Percentiles rank a stretch among this genome's conserved stretches.
These are phyloP conservation scores for Papilio elwesi DNA, from an alignment of 2,888 invertebrate species.

Conservation along the genomic window DNA sequence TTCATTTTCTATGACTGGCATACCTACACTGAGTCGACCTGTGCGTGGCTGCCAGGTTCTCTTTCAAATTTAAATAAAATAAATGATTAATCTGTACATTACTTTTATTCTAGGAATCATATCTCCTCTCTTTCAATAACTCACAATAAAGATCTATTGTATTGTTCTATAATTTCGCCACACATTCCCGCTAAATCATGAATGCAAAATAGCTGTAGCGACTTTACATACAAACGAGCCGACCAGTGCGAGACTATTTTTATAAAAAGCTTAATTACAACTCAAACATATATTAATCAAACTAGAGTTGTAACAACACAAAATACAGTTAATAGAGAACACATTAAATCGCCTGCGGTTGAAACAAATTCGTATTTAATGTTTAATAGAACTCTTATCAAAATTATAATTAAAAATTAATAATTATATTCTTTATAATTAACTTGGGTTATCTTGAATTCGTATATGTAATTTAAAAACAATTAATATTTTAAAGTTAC, in stretches of 20 bases:
- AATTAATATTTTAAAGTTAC: background rate
- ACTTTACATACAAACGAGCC: conserved; percentile 29
- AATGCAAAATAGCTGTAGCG: conserved; percentile 17
- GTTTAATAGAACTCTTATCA: background rate
- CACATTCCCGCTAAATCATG: conserved; percentile 28
- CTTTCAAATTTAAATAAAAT: too few species aligned
- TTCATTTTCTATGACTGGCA: too few species aligned
- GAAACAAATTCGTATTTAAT: conserved; percentile 34
- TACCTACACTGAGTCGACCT: too few species aligned
- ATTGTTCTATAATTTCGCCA: conserved; percentile 27
- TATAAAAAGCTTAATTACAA: conserved; percentile 3
- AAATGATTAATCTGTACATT: background rate
- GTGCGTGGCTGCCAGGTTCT: too few species aligned
- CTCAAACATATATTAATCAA: background rate
- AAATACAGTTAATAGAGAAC: too few species aligned
- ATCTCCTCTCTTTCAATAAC: conserved; percentile 7
- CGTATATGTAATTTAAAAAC: conserved; percentile 11
- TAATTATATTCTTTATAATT: background rate
- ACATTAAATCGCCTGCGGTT: conserved; percentile 1
- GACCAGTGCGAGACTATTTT: background rate
- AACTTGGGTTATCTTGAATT: background rate
- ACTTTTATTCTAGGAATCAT: background rate
- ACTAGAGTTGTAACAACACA: background rate
- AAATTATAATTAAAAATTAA: conserved; percentile 15
- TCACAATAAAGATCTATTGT: background rate